A percentile compares a stretch with the other conserved stretches of the same genome.
Conservation (phyloP, 2,113 vertebrate species). For the human (Homo sapiens) region GRCh38 chr3:182308001-182308500, state of each 20-base stretch:
- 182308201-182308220: conserved; percentile 79
- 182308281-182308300: conserved; percentile 77
- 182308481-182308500: neutral
- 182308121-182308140: conserved; percentile 57
- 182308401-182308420: neutral
- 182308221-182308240: conserved; percentile 77
- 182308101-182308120: conserved; percentile 69
- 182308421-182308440: neutral
- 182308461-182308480: neutral
- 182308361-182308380: conserved; percentile 42
- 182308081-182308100: conserved; percentile 74
- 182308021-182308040: conserved; percentile 66
- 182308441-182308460: neutral
- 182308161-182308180: conserved; percentile 75
- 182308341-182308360: conserved; percentile 30
- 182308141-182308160: conserved; percentile 69
- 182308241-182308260: conserved; percentile 75
- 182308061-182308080: conserved; percentile 60
- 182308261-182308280: conserved; percentile 78
- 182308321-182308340: conserved; percentile 50
- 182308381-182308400: conserved; percentile 25
- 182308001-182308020: conserved; percentile 64
- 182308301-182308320: conserved; percentile 61
- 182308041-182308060: conserved; percentile 70
- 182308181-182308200: conserved; percentile 78